Evolutionary conservation across 2,113 vertebrate species (phyloP).

Genomic region (Caranx melampygus): DNA sequence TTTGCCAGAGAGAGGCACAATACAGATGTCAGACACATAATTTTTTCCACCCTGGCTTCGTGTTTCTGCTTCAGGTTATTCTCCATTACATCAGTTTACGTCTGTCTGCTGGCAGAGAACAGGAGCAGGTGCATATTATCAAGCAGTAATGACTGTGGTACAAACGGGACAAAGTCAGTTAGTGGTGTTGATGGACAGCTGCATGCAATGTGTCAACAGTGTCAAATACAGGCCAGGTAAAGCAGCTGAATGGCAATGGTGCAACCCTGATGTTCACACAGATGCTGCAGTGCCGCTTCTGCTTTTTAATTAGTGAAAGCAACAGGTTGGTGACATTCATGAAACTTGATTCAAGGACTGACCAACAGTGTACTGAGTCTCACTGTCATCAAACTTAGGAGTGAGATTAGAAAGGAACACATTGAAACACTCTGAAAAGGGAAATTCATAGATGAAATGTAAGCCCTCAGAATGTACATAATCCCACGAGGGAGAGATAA

Average conservation of each 20-base stretch:
- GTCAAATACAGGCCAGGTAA: background rate
- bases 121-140: slow-evolving; percentile 23
- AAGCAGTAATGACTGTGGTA: slow-evolving; percentile 22
- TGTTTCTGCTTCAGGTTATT: background rate
- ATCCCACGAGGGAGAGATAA: background rate
- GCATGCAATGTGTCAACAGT: slow-evolving; percentile 20
- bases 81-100: slow-evolving; percentile 19
- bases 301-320: background rate
- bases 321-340: background rate
- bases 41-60: slow-evolving; percentile 11
- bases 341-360: background rate
- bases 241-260: background rate
- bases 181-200: slow-evolving; percentile 5
- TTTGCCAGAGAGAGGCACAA: background rate
- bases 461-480: background rate
- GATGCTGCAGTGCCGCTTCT: background rate
- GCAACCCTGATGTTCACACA: background rate
- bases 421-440: background rate
- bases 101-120: slow-evolving; percentile 7
- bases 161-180: slow-evolving; percentile 20
- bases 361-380: background rate
- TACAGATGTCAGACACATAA: background rate
- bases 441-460: background rate
- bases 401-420: background rate
- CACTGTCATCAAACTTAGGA: background rate